Percentiles rank a stretch among this genome's conserved stretches.
phyloP scores from a whole-genome alignment of 2,113 vertebrate species.

The Pholis gunnellus region DNA sequence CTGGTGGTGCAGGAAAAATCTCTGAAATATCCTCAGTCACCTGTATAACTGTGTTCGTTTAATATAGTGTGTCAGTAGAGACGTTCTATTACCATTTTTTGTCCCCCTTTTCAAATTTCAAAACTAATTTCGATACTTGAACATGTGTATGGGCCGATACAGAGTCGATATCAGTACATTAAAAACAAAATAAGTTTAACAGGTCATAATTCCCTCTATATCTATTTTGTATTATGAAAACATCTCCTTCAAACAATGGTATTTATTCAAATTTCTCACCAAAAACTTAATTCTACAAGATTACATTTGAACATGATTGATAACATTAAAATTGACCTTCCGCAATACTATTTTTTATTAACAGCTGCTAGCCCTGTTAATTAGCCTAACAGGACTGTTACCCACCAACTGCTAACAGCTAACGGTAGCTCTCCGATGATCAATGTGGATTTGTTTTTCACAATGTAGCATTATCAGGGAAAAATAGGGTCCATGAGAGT shows the following conservation, averaged over 20 bases:
- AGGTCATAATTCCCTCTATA: too few relatives aligned
- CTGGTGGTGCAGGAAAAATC: slow-evolving; percentile 4
- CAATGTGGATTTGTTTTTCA: too few relatives aligned
- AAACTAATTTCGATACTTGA: too few relatives aligned
- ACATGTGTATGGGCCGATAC: too few relatives aligned
- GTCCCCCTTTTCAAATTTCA: too few relatives aligned
- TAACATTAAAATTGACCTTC: not conserved
- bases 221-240: not conserved
- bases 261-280: not conserved
- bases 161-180: too few relatives aligned
- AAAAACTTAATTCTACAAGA: not conserved
- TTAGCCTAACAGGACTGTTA: not conserved
- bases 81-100: too few relatives aligned
- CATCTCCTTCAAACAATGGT: not conserved
- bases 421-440: not conserved
- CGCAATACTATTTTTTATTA: not conserved
- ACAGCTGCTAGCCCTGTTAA: not conserved
- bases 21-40: slow-evolving; percentile 7
- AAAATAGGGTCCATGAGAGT: not conserved
- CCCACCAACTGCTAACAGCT: not conserved
- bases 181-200: too few relatives aligned
- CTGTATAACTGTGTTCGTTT: slow-evolving; percentile 36
- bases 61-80: not conserved
- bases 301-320: not conserved
- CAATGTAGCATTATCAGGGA: too few relatives aligned